Evolutionary conservation across 2,113 vertebrate genomes (phyloP), one percentile per base, ranked within the genome.

Genomic region (Nematolebias whitei): DNA sequence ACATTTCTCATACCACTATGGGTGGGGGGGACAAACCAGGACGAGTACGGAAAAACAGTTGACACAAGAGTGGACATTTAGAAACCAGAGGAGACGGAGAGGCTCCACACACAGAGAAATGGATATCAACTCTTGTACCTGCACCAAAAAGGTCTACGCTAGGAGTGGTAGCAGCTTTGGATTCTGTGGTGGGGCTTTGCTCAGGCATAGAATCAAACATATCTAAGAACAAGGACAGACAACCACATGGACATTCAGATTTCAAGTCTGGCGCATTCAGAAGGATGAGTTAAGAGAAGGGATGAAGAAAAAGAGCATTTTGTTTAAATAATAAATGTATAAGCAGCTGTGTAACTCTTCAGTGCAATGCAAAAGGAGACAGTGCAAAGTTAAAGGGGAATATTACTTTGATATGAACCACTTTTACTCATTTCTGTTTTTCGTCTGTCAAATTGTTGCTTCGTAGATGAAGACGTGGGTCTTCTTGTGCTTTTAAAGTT

Each of bases 121-220:
- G 84, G 68, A 85, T 71, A 85, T 87, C 82, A 82, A 79, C 89
- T 89, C 87, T 63, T 92, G 92, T 94, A 99, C 98, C 98, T 99
- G 98, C 92, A 93, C 96, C 95, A 91, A 99, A 99, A 89, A 99
- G 95, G 93, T 98, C 98, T 97, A 99, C 95, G 93, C 95, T 96
- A 96, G 96, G 95, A 89, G 96, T 94, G 91, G 92, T 95, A 71
- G 96, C 97, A 80, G 94, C 92, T 91, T 98, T 98, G 91, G 97
- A 94, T 84, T 94, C 94, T 87, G 95, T 91, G 83, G 95, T 89
- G 81, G 89, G 94, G 90, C 90, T 92, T 93, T 92, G 92, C 75
- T 97, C 98, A 87, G 95, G 95, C 92, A 94, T 93, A 90, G 97
- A 94, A 90, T 98, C 97, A 98, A 98, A 98, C 84, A 99, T 94